phyloP scores from a whole-genome alignment of 2,797 vertebrate species.

The Pterois miles region DNA sequence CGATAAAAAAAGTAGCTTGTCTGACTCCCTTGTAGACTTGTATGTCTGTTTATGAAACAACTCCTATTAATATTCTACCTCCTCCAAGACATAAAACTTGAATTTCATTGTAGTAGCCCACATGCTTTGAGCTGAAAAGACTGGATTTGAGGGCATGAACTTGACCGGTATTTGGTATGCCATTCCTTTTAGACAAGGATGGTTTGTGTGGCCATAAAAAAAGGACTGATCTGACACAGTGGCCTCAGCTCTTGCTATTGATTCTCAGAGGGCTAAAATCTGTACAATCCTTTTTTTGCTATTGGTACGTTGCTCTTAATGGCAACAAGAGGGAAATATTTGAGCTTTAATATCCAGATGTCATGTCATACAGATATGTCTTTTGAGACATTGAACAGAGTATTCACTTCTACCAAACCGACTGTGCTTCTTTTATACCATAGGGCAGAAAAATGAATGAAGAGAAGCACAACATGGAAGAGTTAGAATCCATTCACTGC shows the following conservation, averaged over 20 bases:
- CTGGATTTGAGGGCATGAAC: slow-evolving; percentile 9
- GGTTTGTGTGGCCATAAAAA: slow-evolving; percentile 23
- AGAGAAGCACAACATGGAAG: slow-evolving; percentile 8
- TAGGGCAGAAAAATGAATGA: slow-evolving; percentile 1
- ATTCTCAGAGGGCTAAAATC: slow-evolving; percentile 11
- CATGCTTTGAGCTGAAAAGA: slow-evolving; percentile 5
- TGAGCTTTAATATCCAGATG: slow-evolving; percentile 3
- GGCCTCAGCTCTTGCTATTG: slow-evolving; percentile 10
- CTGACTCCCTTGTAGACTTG: slow-evolving; percentile 20
- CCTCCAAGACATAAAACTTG: neutral
- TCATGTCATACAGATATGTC: neutral
- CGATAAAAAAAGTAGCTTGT: neutral
- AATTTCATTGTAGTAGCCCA: neutral
- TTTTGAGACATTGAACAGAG: neutral
- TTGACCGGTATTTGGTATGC: neutral
- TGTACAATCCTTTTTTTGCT: slow-evolving; percentile 2
- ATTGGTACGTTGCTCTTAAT: neutral
- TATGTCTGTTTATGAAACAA: slow-evolving; percentile 16
- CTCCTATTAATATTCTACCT: slow-evolving; percentile 25
- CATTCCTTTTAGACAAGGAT: slow-evolving; percentile 11
- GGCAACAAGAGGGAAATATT: neutral
- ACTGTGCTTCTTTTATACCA: slow-evolving; percentile 3
- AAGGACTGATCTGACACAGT: slow-evolving; percentile 18
- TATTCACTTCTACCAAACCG: neutral
- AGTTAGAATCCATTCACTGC: neutral